Evolutionary conservation across 53 echinoderm and acorn worm species (phyloP).

Genomic region (Paracentrotus lividus): DNA sequence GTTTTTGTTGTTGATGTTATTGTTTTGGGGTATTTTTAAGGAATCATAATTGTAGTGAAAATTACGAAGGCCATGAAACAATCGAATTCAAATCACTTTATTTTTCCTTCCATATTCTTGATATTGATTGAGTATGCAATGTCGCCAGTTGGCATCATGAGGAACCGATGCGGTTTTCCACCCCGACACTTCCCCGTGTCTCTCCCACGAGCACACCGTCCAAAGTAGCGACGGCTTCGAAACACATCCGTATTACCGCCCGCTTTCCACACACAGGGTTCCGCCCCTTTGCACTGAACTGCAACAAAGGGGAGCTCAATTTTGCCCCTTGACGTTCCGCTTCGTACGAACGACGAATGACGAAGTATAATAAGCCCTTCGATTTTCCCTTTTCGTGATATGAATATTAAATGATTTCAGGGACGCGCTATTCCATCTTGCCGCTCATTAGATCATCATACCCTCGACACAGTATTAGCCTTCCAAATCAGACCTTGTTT

Average conservation of each 20-base stretch:
- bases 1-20: too few species aligned
- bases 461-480: background rate
- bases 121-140: background rate
- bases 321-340: background rate
- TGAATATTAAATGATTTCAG: constrained; percentile 52
- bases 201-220: background rate
- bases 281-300: background rate
- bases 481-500: background rate
- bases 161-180: background rate
- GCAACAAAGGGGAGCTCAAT: background rate
- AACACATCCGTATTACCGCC: background rate
- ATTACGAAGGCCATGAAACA: background rate
- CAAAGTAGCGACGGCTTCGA: background rate
- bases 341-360: background rate
- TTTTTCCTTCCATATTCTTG: background rate
- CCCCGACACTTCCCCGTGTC: constrained; percentile 39
- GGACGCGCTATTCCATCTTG: background rate
- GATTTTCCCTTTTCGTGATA: constrained; percentile 17
- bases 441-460: background rate
- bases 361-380: background rate
- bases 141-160: background rate
- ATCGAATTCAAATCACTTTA: background rate
- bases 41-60: too few species aligned
- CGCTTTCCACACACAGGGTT: background rate
- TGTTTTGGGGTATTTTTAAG: too few species aligned